These are phyloP conservation scores for Lasaia peninsularis DNA, from an alignment of 1,140 invertebrate genomes.

Conservation along the genomic window DNA sequence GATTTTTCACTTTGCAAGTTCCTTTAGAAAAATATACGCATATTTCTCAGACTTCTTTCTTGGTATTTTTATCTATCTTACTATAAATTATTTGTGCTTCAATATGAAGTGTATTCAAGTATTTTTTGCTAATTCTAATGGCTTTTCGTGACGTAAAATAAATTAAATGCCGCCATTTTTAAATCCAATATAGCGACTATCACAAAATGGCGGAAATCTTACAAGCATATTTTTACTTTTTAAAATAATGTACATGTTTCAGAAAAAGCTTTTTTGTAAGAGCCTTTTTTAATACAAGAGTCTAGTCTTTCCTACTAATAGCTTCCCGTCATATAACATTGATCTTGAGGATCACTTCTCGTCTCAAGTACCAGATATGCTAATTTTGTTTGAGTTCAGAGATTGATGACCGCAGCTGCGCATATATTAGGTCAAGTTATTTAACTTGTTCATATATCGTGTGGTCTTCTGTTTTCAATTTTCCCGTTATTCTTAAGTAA, in stretches of 20 bases:
- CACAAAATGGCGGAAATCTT: too few relatives aligned
- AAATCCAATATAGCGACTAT: too few relatives aligned
- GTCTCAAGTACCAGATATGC: background rate
- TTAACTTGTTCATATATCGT: background rate
- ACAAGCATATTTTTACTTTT: too few relatives aligned
- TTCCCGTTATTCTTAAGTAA: too few relatives aligned
- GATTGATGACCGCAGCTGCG: background rate
- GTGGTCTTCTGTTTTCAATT: too few relatives aligned
- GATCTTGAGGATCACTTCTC: background rate
- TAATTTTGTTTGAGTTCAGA: background rate
- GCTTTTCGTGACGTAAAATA: too few relatives aligned
- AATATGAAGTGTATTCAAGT: too few relatives aligned
- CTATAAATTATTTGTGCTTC: too few relatives aligned
- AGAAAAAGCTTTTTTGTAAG: too few relatives aligned
- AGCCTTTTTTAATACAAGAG: background rate
- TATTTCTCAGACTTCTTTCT: background rate
- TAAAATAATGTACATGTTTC: too few relatives aligned
- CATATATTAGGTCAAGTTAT: background rate
- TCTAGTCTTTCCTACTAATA: background rate
- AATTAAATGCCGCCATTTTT: too few relatives aligned
- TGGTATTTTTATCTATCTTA: background rate
- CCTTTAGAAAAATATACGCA: background rate
- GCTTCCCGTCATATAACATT: background rate
- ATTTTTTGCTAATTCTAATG: too few relatives aligned
- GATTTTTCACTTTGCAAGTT: slow-evolving; percentile 8